These are phyloP conservation scores for Ctenicera cuprea DNA, from an alignment of 2,888 invertebrate genomes.

Conservation along the genomic window DNA sequence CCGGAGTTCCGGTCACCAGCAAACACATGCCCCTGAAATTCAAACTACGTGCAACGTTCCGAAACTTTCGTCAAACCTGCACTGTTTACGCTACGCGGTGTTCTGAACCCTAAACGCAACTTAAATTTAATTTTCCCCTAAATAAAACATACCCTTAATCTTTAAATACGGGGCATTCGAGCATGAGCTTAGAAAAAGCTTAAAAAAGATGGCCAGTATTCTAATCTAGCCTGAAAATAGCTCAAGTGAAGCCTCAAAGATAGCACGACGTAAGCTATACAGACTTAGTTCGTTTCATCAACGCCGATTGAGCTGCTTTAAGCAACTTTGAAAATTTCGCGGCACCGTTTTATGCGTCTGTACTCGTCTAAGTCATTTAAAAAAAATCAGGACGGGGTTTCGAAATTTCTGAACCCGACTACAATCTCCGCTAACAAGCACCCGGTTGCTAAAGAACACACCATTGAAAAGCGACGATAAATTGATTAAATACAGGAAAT, in stretches of 20 bases:
- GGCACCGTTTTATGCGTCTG: neutral
- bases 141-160: slow-evolving; percentile 16
- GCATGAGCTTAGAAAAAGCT: slow-evolving; percentile 20
- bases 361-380: neutral
- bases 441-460: slow-evolving; percentile 32
- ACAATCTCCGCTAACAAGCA: slow-evolving; percentile 41
- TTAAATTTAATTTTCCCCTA: slow-evolving; percentile 22
- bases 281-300: slow-evolving; percentile 27
- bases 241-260: slow-evolving; percentile 28
- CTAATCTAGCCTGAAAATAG: slow-evolving; percentile 17
- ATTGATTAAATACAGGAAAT: slow-evolving; percentile 48
- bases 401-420: slow-evolving; percentile 26
- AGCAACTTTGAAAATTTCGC: neutral
- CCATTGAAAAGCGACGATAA: slow-evolving; percentile 39
- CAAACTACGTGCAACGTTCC: slow-evolving; percentile 19
- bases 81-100: slow-evolving; percentile 13
- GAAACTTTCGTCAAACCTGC: slow-evolving; percentile 36
- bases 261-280: slow-evolving; percentile 25
- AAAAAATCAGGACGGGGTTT: neutral
- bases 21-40: slow-evolving; percentile 37
- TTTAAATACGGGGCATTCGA: slow-evolving; percentile 4
- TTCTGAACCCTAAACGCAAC: neutral
- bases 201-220: slow-evolving; percentile 29
- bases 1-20: slow-evolving; percentile 46
- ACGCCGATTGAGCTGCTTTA: slow-evolving; percentile 28